These are phyloP conservation scores for Buphagus erythrorhynchus DNA, from an alignment of 2,797 vertebrate species.

Conservation along the genomic window DNA sequence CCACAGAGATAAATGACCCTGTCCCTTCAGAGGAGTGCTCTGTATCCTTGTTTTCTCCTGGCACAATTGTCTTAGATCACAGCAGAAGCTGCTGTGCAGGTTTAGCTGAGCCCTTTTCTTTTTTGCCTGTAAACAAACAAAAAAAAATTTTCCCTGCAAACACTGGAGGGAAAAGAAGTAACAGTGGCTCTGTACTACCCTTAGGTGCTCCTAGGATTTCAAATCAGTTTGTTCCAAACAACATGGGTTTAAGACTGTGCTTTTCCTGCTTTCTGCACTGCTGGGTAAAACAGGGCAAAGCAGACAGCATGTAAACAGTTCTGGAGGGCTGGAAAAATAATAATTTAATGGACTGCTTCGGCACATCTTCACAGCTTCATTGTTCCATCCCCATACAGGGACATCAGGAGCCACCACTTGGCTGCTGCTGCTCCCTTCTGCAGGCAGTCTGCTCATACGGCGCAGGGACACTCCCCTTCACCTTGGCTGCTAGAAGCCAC, in stretches of 20 bases:
- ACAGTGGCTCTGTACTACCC: background rate
- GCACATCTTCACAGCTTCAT: constrained; percentile 67
- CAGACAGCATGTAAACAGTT: constrained; percentile 35
- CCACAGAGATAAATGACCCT: background rate
- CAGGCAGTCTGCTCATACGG: background rate
- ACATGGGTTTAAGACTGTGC: background rate
- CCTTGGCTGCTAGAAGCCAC: constrained; percentile 4
- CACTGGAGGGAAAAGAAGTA: background rate
- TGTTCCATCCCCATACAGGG: background rate
- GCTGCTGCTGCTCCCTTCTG: background rate
- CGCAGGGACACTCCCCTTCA: background rate
- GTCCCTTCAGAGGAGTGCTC: background rate
- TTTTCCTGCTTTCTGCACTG: background rate
- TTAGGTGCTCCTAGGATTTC: background rate
- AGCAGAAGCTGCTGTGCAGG: background rate
- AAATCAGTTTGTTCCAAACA: background rate
- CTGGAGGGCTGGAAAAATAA: constrained; percentile 48
- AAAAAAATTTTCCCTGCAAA: background rate
- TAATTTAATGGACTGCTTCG: constrained; percentile 63
- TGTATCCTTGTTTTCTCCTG: background rate
- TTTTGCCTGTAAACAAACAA: too few species aligned
- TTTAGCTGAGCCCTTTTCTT: background rate
- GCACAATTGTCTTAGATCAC: background rate
- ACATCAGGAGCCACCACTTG: background rate
- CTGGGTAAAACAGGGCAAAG: constrained; percentile 3